Conservation (phyloP, 2,113 vertebrate species). For the Cololabis saira region DNA sequence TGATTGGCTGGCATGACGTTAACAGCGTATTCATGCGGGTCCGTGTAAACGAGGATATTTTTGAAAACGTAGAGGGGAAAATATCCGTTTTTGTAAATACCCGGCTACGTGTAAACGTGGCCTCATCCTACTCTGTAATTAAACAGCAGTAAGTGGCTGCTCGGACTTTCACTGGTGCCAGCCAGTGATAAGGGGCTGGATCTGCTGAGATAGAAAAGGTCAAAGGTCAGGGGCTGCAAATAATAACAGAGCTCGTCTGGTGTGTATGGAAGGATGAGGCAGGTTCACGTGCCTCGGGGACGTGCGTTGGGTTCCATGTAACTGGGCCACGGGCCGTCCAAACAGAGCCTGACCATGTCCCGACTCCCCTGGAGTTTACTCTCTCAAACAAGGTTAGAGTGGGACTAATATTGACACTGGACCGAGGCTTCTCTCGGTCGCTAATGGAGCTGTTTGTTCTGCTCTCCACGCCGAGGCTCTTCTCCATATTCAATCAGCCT, state of each 20-base stretch:
- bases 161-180: slow-evolving; percentile 54
- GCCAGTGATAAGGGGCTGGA: slow-evolving; percentile 65
- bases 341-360: slow-evolving; percentile 28
- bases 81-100: too few relatives aligned
- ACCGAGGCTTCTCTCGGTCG: slow-evolving; percentile 36
- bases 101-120: too few relatives aligned
- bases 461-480: slow-evolving; percentile 18
- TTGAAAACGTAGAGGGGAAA: too few relatives aligned
- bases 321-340: slow-evolving; percentile 29
- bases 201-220: slow-evolving; percentile 42
- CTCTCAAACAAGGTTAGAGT: slow-evolving; percentile 49
- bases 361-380: slow-evolving; percentile 57
- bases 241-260: slow-evolving; percentile 44
- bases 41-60: too few relatives aligned
- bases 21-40: too few relatives aligned
- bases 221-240: slow-evolving; percentile 62
- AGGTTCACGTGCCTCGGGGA: slow-evolving; percentile 17
- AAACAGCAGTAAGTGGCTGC: slow-evolving; percentile 44
- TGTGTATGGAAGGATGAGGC: slow-evolving; percentile 27
- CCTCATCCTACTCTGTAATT: background rate
- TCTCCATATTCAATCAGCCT: slow-evolving; percentile 33
- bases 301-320: slow-evolving; percentile 42
- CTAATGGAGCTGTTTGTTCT: slow-evolving; percentile 41
- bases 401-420: slow-evolving; percentile 73
- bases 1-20: too few relatives aligned